These are phyloP conservation scores for Eilema sororculum DNA, from an alignment of 2,888 invertebrate genomes.

Conservation along the genomic window DNA sequence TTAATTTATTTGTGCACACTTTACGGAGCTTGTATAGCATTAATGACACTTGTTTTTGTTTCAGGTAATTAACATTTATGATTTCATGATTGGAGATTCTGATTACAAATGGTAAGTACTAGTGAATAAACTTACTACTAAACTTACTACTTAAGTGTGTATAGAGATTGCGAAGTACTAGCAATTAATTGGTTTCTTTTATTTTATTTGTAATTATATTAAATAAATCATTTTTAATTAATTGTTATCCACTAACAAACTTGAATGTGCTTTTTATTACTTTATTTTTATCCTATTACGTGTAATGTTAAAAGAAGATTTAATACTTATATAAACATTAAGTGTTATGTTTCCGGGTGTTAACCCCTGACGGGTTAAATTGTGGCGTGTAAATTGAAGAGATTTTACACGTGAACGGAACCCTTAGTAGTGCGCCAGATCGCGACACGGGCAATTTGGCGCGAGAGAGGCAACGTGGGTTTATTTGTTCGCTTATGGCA, in stretches of 20 bases:
- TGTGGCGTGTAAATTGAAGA: conserved; percentile 75
- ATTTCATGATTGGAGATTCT: conserved; percentile 42
- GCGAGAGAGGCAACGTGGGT: conserved; percentile 72
- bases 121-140: no score
- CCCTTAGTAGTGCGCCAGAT: conserved; percentile 80
- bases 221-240: no score
- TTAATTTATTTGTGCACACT: conserved; percentile 60
- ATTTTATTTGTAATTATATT: no score
- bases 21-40: conserved; percentile 52
- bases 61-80: conserved; percentile 72
- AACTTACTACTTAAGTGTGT: no score
- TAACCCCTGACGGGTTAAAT: conserved; percentile 66
- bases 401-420: conserved; percentile 80
- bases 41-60: conserved; percentile 73
- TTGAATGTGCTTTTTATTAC: not conserved
- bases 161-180: not conserved
- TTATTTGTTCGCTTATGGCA: conserved; percentile 76
- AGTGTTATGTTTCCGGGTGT: conserved; percentile 59
- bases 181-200: no score
- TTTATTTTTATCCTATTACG: conserved; percentile 55
- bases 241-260: no score
- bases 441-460: conserved; percentile 83
- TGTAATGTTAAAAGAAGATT: conserved; percentile 55
- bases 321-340: conserved; percentile 61
- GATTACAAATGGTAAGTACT: conserved; percentile 14